These are phyloP conservation scores for Microcebus griseorufus DNA, from an alignment of 2,113 vertebrate species.

Conservation along the genomic window DNA sequence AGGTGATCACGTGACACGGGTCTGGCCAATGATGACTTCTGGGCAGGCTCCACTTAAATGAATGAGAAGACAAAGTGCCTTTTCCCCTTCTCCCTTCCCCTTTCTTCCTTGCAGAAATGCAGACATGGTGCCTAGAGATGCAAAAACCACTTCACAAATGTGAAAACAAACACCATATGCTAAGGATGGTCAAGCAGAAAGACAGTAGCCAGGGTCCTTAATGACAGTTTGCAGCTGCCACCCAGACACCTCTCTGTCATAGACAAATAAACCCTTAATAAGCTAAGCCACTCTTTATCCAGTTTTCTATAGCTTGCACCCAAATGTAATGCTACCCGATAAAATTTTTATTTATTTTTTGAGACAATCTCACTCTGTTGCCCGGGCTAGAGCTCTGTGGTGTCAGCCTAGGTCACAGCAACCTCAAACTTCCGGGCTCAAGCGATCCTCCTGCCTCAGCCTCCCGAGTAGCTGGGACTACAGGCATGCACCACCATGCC, in stretches of 20 bases:
- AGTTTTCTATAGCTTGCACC: background rate
- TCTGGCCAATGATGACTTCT: background rate
- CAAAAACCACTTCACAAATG: background rate
- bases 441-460: too few relatives aligned
- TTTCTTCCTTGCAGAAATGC: background rate
- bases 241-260: background rate
- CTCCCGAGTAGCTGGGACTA: too few relatives aligned
- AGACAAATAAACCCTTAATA: background rate
- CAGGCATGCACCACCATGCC: too few relatives aligned
- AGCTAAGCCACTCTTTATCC: background rate
- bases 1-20: background rate
- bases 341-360: background rate
- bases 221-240: background rate
- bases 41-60: background rate
- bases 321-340: background rate
- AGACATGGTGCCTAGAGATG: background rate
- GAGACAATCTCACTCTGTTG: too few relatives aligned
- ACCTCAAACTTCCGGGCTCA: too few relatives aligned
- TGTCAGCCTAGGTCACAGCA: too few relatives aligned
- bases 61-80: background rate
- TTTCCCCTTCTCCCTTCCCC: too few relatives aligned
- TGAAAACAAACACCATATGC: constrained; percentile 6
- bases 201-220: background rate
- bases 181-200: background rate
- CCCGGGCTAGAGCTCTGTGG: too few relatives aligned